Conservation (phyloP, 2,888 invertebrate species). For the Hyppa rectilinea region DNA sequence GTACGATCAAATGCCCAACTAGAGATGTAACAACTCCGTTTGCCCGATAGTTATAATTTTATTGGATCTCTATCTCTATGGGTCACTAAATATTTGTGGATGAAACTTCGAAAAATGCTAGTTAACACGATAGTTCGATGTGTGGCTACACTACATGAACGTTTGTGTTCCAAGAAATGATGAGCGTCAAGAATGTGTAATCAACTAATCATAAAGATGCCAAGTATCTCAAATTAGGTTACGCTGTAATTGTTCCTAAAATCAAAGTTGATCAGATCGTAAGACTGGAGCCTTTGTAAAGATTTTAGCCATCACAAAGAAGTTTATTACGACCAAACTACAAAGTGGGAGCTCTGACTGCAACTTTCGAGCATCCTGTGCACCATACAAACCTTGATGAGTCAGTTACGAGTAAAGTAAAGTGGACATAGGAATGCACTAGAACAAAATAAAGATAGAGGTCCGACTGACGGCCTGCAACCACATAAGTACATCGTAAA, state of each 20-base stretch:
- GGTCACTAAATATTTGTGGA: conserved; percentile 64
- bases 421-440: conserved; percentile 40
- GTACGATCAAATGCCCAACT: background rate
- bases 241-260: background rate
- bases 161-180: conserved; percentile 51
- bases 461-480: conserved; percentile 8
- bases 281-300: background rate
- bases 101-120: conserved; percentile 77
- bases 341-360: conserved; percentile 5
- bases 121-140: conserved; percentile 67
- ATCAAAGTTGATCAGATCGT: background rate
- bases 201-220: conserved; percentile 15
- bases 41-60: background rate
- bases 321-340: conserved; percentile 1
- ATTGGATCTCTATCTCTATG: background rate
- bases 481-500: conserved; percentile 30
- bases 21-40: background rate
- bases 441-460: conserved; percentile 30
- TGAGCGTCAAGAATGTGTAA: conserved; percentile 32
- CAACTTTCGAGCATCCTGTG: conserved; percentile 16
- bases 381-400: conserved; percentile 37
- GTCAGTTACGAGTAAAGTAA: conserved; percentile 31
- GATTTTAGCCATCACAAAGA: conserved; percentile 11
- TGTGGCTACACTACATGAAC: conserved; percentile 58
- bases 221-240: background rate